Percentiles rank a stretch among this genome's conserved stretches.
phyloP scores from a whole-genome alignment of 1,140 invertebrate species.

The Ruditapes philippinarum region DNA sequence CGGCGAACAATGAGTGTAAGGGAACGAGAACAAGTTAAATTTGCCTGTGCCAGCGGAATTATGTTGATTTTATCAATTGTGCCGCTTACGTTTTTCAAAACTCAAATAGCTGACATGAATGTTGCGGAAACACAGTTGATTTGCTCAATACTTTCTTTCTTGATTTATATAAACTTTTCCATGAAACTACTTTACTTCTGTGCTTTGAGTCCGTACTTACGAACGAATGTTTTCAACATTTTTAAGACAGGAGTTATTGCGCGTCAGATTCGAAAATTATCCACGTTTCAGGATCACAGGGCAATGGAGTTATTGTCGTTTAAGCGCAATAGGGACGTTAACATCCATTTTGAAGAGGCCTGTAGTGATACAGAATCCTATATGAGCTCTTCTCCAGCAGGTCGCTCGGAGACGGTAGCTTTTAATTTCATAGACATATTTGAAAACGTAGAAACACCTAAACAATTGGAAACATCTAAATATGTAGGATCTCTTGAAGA shows the following conservation, averaged over 20 bases:
- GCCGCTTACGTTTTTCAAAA: conserved; percentile 34
- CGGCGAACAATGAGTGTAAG: background rate
- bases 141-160: background rate
- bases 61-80: background rate
- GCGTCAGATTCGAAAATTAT: background rate
- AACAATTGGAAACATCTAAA: background rate
- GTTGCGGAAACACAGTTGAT: background rate
- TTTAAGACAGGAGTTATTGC: background rate
- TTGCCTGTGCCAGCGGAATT: background rate
- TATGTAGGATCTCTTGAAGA: too few species aligned
- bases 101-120: background rate
- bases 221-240: background rate
- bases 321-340: background rate
- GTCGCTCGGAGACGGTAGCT: too few species aligned
- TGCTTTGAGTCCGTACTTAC: background rate
- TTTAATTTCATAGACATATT: background rate
- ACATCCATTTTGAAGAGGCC: background rate
- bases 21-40: background rate
- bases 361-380: background rate
- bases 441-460: too few species aligned
- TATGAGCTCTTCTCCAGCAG: background rate
- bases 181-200: conserved; percentile 29
- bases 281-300: background rate
- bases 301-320: background rate
- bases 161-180: background rate